Conservation (phyloP, 35 echinoderm and acorn worm genomes). For the Eucidaris tribuloides region DNA sequence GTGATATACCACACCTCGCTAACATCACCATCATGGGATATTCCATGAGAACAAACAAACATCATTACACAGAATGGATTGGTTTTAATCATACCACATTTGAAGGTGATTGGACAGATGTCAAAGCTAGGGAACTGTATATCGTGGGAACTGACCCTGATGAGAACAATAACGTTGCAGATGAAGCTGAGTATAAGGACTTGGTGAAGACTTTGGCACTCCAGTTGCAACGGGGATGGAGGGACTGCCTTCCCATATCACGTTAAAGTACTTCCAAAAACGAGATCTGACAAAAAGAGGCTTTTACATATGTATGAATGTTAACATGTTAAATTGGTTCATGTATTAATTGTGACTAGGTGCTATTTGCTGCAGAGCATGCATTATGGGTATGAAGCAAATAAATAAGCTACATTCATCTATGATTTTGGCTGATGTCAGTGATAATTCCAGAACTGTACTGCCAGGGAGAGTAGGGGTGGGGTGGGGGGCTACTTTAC, state of each 20-base stretch:
- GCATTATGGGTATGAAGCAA: no score
- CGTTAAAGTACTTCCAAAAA: no score
- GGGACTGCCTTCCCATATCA: constrained; percentile 66
- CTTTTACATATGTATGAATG: no score
- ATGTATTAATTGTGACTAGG: no score
- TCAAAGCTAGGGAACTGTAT: constrained; percentile 84
- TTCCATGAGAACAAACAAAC: constrained; percentile 30
- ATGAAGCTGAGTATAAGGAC: constrained; percentile 13
- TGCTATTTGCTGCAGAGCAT: no score
- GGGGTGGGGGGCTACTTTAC: no score
- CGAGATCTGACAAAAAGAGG: no score
- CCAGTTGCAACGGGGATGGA: constrained; percentile 61
- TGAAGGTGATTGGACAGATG: constrained; percentile 66
- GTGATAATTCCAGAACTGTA: no score
- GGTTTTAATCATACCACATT: constrained; percentile 81
- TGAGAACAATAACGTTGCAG: constrained; percentile 81
- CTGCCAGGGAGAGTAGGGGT: no score
- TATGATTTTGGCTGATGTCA: no score
- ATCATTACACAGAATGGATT: constrained; percentile 94
- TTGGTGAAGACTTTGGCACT: constrained; percentile 47
- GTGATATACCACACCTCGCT: constrained; percentile 40
- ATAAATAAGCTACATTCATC: no score
- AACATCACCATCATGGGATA: constrained; percentile 98
- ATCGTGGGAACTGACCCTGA: constrained; percentile 45
- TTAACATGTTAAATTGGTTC: no score